Base-by-base conservation (phyloP, 2,888 invertebrate species). In the Sabatieria punctata region DNA sequence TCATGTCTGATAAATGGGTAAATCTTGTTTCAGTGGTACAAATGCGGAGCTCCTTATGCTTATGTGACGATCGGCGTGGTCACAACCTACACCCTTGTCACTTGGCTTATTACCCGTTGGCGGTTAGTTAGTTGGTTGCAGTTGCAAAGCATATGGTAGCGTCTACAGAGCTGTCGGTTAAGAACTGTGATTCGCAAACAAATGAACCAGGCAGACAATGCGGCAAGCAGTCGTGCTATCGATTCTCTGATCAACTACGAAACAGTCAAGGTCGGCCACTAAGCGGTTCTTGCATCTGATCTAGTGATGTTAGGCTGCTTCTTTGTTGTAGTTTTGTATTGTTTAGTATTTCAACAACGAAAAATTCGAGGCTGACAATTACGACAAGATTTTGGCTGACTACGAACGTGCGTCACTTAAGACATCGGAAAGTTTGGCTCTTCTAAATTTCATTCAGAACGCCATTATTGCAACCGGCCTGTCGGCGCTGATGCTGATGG, bases 241-340 rank as follows among this genome's bases (percentile, higher is more conserved):
- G 97, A 97, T 72, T 95, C 95, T 0, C 76, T 99, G 35, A 89
- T 99, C 58, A 97, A 97, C 72, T 99, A 88, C 65, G 97, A 99
- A 71, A 97, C 97, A 54, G 97, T 99, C 1, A 97, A 97, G 75
- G 85, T 85, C 68, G 54, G 57, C 11, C 30, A 30, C 30, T 15
- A 11, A 11, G 30, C 15, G 30, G n/a, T n/a, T n/a, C n/a, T n/a
- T n/a, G n/a, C n/a, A n/a, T n/a, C n/a, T n/a, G n/a, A 19, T 41
- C 30, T 45, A 23, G 13, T 23, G n/a, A 6, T 21, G 3, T 45
- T 21, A 43, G 15, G 15, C 13, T 2, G n/a, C 2, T 13, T 13
- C 19, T 41, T 19, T 27, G 11, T 21, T 8, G 4, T 26, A 8
- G 22, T 8, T 43, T 43, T 24, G 13, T n/a, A 39, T 2, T 35